These are phyloP conservation scores for Pangasius macronema DNA, from an alignment of 2,797 vertebrate species.

Conservation along the genomic window DNA sequence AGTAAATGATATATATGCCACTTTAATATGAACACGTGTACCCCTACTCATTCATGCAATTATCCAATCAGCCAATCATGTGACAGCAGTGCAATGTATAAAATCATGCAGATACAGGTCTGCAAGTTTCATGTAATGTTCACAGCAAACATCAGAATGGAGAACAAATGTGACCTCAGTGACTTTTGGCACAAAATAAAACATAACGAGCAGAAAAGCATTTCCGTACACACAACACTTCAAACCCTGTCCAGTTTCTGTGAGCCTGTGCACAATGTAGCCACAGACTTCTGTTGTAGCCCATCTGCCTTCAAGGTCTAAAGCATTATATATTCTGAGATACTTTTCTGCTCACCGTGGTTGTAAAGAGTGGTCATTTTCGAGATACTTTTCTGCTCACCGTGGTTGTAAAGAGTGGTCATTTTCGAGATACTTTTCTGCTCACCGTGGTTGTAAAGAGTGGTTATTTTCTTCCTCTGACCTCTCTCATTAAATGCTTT, in stretches of 20 bases:
- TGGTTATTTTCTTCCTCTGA: neutral
- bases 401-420: neutral
- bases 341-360: neutral
- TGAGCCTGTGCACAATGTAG: neutral
- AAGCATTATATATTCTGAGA: neutral
- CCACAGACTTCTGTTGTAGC: neutral
- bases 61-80: neutral
- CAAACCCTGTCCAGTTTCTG: neutral
- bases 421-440: neutral
- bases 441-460: neutral
- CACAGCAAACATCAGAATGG: too few species aligned
- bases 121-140: neutral
- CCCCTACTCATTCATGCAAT: neutral
- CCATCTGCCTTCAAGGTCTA: neutral
- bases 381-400: neutral
- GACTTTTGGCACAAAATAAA: too few species aligned
- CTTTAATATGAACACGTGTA: neutral
- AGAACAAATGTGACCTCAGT: too few species aligned
- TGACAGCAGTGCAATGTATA: neutral
- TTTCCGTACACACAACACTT: neutral
- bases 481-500: neutral
- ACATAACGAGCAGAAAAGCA: neutral
- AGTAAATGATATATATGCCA: neutral
- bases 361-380: neutral
- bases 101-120: neutral